These are phyloP conservation scores for Melikaiella ostensackeni DNA, from an alignment of 2,888 invertebrate species.

Conservation along the genomic window DNA sequence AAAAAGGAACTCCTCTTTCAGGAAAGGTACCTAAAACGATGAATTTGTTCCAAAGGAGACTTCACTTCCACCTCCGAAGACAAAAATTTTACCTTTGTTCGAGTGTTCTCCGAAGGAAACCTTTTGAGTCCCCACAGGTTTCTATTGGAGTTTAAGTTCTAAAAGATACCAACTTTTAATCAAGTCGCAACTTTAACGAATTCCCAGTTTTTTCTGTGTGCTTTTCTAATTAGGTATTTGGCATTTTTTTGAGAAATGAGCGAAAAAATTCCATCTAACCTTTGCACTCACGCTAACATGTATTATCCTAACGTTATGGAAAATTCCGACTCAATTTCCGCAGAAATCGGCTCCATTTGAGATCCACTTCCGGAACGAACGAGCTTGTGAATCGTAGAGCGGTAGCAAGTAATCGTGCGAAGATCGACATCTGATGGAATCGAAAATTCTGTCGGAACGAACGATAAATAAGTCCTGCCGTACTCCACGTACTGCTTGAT, in stretches of 20 bases:
- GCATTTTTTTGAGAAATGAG: neutral
- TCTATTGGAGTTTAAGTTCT: too few relatives aligned
- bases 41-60: too few relatives aligned
- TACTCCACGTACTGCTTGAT: conserved; percentile 48
- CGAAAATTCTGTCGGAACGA: conserved; percentile 52
- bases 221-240: neutral
- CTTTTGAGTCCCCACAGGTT: too few relatives aligned
- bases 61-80: too few relatives aligned
- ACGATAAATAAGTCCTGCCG: conserved; percentile 55
- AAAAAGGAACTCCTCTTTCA: too few relatives aligned
- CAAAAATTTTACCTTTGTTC: too few relatives aligned
- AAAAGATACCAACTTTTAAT: too few relatives aligned
- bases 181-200: too few relatives aligned
- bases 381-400: conserved; percentile 41
- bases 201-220: too few relatives aligned
- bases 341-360: conserved; percentile 43
- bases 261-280: neutral
- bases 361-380: conserved; percentile 42
- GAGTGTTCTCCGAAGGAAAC: too few relatives aligned
- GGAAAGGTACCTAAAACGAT: too few relatives aligned
- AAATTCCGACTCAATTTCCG: conserved; percentile 45
- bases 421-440: conserved; percentile 50
- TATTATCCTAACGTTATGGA: conserved; percentile 12
- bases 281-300: neutral
- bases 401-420: conserved; percentile 41